These are phyloP conservation scores for Acutogordius australiensis DNA, from an alignment of 2,888 invertebrate genomes.

Conservation along the genomic window DNA sequence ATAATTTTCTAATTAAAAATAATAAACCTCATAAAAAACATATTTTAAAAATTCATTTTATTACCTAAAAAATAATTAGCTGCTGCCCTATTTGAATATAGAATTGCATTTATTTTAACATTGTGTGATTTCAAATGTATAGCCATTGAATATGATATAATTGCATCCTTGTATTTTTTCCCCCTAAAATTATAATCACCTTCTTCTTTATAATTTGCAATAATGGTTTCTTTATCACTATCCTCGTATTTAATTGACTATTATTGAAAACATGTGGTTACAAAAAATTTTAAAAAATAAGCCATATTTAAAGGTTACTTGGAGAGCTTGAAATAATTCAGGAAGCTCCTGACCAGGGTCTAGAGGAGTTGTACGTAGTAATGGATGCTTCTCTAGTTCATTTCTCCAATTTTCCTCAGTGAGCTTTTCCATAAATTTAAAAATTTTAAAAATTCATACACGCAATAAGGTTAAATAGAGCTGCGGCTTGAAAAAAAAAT, in stretches of 20 bases:
- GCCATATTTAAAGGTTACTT: neutral
- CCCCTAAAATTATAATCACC: conserved; percentile 1
- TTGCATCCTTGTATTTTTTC: neutral
- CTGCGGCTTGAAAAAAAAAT: too few species aligned
- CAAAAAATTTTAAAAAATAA: neutral
- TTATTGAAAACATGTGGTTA: neutral
- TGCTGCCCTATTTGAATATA: neutral
- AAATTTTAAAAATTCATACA: too few species aligned
- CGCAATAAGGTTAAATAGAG: too few species aligned
- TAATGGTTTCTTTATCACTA: neutral
- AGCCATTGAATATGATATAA: neutral
- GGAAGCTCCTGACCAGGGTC: neutral
- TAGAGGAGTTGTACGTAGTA: neutral
- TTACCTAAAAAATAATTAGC: neutral
- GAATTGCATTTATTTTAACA: neutral
- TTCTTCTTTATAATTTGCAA: neutral
- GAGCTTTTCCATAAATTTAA: conserved; percentile 1
- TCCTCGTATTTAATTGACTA: conserved; percentile 8
- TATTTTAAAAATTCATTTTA: too few species aligned
- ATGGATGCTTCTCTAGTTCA: conserved; percentile 6
- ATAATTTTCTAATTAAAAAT: neutral
- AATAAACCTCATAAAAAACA: too few species aligned
- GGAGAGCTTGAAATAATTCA: conserved; percentile 7
- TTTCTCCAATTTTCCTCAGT: conserved; percentile 2
- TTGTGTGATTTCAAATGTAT: neutral